A percentile compares a stretch with the other conserved stretches of the same genome.
phyloP scores from a whole-genome alignment of 1,140 invertebrate species.

The Lepidostoma basale region DNA sequence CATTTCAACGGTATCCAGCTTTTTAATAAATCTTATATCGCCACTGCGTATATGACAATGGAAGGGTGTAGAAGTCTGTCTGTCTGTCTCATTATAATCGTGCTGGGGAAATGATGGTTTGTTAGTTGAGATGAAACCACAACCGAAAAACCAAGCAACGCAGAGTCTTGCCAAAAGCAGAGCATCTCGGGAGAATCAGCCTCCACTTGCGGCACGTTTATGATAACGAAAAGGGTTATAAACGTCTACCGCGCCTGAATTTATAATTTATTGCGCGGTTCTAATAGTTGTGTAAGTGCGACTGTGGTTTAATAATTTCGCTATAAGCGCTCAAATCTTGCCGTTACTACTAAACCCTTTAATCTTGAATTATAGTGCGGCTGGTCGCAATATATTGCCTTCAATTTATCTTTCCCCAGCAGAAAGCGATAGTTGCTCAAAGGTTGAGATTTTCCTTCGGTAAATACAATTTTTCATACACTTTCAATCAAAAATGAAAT shows the following conservation, averaged over 20 bases:
- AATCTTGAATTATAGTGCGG: constrained; percentile 33
- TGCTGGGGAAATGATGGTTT: too few species aligned
- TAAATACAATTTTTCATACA: too few species aligned
- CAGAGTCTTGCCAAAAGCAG: neutral
- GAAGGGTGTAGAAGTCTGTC: too few species aligned
- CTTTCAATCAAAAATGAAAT: too few species aligned
- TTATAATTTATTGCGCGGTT: constrained; percentile 45
- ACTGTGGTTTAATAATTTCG: constrained; percentile 35
- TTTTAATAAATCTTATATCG: too few species aligned
- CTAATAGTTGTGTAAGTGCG: constrained; percentile 36
- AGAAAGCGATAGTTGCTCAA: too few species aligned
- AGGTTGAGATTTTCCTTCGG: too few species aligned
- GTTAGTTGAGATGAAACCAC: too few species aligned
- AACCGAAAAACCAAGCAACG: too few species aligned
- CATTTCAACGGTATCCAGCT: too few species aligned
- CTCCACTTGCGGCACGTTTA: constrained; percentile 32
- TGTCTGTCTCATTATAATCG: too few species aligned
- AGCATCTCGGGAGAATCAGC: constrained; percentile 35
- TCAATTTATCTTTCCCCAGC: constrained; percentile 18
- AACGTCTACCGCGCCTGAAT: constrained; percentile 42
- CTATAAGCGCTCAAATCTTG: constrained; percentile 34
- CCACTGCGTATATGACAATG: too few species aligned
- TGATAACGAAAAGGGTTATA: constrained; percentile 45
- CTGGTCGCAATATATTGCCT: constrained; percentile 13
- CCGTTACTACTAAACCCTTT: constrained; percentile 26